Evolutionary conservation across 2,797 vertebrate species (phyloP).

Genomic region (Trachops cirrhosus): DNA sequence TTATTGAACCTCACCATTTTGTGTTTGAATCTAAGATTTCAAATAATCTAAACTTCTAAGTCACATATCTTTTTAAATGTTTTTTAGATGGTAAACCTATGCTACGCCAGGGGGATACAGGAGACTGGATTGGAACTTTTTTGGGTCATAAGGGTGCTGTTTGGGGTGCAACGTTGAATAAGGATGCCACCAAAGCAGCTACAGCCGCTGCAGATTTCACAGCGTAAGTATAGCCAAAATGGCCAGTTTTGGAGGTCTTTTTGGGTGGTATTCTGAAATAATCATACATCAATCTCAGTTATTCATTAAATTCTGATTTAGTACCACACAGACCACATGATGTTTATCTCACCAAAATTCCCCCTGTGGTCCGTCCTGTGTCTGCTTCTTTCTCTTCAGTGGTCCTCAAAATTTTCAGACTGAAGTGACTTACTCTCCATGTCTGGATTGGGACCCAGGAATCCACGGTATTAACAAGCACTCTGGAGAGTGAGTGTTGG

Average conservation of each 20-base stretch:
- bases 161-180: constrained; percentile 98
- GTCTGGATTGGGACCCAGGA: not conserved
- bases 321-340: not conserved
- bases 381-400: not conserved
- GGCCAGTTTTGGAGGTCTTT: not conserved
- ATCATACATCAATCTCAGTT: not conserved
- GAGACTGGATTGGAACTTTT: constrained; percentile 99
- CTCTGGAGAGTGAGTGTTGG: not conserved
- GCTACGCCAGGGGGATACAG: constrained; percentile 98
- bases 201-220: constrained; percentile 98
- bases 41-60: not conserved
- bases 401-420: not conserved
- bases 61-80: not conserved
- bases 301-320: not conserved
- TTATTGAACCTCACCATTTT: not conserved
- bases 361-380: not conserved
- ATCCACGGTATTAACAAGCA: not conserved
- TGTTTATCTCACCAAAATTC: not conserved
- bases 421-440: not conserved
- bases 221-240: constrained; percentile 88
- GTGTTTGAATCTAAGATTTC: not conserved
- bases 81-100: constrained; percentile 96
- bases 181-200: constrained; percentile 96
- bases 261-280: not conserved
- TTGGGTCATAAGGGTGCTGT: constrained; percentile 98